A percentile compares a stretch with the other conserved stretches of the same genome.
Evolutionary conservation across 2,888 invertebrate species (phyloP).

Genomic region (Machimus atricapillus): DNA sequence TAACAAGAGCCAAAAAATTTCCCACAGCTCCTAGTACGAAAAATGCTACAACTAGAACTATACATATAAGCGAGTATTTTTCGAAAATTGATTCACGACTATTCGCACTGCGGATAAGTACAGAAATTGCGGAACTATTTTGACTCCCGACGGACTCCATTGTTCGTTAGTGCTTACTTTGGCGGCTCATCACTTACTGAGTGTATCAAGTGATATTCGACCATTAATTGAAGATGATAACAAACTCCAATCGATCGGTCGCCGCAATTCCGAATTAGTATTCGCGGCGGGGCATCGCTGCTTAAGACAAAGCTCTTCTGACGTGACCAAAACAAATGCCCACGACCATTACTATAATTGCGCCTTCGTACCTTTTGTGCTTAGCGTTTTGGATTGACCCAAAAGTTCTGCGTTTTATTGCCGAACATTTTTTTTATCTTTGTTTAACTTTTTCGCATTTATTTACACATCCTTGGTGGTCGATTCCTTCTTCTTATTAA

Average conservation of each 20-base stretch:
- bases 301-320: constrained; percentile 14
- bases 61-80: background rate
- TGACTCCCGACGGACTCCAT: constrained; percentile 29
- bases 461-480: background rate
- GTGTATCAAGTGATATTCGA: constrained; percentile 5
- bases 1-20: constrained; percentile 78
- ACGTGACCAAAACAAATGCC: constrained; percentile 42
- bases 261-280: constrained; percentile 42
- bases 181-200: constrained; percentile 29
- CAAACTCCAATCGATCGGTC: constrained; percentile 38
- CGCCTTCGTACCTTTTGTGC: constrained; percentile 2
- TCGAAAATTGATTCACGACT: background rate
- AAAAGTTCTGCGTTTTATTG: background rate
- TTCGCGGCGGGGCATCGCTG: constrained; percentile 9
- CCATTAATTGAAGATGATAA: constrained; percentile 34
- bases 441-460: background rate
- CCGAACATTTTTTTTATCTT: background rate
- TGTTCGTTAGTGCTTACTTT: constrained; percentile 11
- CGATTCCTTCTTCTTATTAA: background rate
- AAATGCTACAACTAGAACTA: constrained; percentile 58
- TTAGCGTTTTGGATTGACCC: constrained; percentile 25
- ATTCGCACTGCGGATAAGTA: background rate
- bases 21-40: constrained; percentile 76
- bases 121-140: background rate
- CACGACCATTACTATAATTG: constrained; percentile 18